These are phyloP conservation scores for Drosophila arawakana DNA, from an alignment of 1,140 invertebrate genomes.

Conservation along the genomic window DNA sequence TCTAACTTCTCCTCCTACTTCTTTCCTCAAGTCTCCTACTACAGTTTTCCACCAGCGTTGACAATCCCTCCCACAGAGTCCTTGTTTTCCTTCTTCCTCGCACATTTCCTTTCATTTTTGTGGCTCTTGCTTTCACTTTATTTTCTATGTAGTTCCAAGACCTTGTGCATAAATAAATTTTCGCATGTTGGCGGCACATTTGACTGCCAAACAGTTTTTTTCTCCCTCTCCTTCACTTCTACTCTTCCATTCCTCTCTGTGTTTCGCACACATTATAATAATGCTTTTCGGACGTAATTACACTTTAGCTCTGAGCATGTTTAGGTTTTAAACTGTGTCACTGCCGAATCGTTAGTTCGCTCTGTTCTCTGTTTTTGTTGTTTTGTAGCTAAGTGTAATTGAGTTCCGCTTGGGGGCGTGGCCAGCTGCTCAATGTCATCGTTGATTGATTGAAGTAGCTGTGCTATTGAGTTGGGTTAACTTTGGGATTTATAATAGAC, in stretches of 20 bases:
- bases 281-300: constrained; percentile 67
- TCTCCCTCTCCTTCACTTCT: neutral
- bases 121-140: constrained; percentile 20
- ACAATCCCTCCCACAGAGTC: constrained; percentile 45
- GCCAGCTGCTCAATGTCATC: constrained; percentile 25
- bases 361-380: neutral
- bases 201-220: constrained; percentile 37
- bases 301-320: constrained; percentile 52
- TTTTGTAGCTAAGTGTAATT: constrained; percentile 22
- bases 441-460: constrained; percentile 46
- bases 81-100: constrained; percentile 11
- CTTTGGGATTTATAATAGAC: neutral
- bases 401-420: constrained; percentile 33
- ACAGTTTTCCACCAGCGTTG: constrained; percentile 31
- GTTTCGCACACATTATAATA: constrained; percentile 36
- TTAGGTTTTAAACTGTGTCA: constrained; percentile 55
- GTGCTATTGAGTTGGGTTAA: constrained; percentile 12
- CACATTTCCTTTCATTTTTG: constrained; percentile 35
- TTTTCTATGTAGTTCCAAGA: constrained; percentile 29
- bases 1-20: constrained; percentile 4
- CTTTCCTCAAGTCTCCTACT: neutral
- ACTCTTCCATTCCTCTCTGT: constrained; percentile 11
- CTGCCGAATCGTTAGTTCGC: constrained; percentile 27
- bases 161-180: constrained; percentile 62
- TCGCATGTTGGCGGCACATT: constrained; percentile 64